These are phyloP conservation scores for Aegotheles bennettii DNA, from an alignment of 2,113 vertebrate species.

Conservation along the genomic window DNA sequence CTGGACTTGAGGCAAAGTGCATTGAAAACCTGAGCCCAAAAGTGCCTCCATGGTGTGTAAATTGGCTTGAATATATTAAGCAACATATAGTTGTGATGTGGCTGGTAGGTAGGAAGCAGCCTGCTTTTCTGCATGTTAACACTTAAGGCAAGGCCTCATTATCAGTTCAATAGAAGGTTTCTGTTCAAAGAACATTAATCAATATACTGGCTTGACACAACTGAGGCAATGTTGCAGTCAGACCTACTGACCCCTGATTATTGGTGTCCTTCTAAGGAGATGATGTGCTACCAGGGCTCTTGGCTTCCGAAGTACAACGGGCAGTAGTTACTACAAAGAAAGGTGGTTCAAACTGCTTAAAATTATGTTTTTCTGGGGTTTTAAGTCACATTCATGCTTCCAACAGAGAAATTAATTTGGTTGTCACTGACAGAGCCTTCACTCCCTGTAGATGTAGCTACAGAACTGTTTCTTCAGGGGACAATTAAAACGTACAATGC, in stretches of 20 bases:
- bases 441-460: not conserved
- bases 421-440: conserved; percentile 16
- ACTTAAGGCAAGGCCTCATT: not conserved
- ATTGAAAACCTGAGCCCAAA: not conserved
- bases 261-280: not conserved
- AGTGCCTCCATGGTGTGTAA: not conserved
- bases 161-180: not conserved
- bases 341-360: not conserved
- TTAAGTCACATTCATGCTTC: not conserved
- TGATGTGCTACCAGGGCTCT: not conserved
- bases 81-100: not conserved
- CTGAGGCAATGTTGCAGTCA: not conserved
- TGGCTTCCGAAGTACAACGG: not conserved
- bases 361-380: not conserved
- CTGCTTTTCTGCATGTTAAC: not conserved
- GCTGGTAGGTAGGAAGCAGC: not conserved
- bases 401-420: conserved; percentile 45
- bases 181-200: not conserved
- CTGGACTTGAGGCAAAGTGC: not conserved
- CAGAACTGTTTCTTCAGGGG: conserved; percentile 27
- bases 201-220: not conserved
- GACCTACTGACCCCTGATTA: not conserved
- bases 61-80: not conserved
- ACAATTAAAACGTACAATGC: conserved; percentile 26
- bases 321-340: not conserved